Conservation (phyloP, 2,888 invertebrate genomes). For the Drosophila incognita region DNA sequence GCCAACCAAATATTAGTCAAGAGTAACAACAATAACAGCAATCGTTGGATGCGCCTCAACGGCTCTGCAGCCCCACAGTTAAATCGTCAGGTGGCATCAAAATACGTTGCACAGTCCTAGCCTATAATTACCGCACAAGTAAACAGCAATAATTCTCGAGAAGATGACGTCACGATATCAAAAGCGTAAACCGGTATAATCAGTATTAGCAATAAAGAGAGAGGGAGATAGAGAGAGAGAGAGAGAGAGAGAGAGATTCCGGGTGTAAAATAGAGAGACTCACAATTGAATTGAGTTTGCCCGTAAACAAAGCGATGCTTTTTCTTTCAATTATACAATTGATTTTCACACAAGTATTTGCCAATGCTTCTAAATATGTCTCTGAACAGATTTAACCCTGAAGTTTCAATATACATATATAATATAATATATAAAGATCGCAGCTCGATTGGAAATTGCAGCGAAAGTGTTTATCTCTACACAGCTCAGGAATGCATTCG, state of each 20-base stretch:
- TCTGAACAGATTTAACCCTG: neutral
- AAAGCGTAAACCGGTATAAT: neutral
- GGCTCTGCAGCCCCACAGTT: slow-evolving; percentile 27
- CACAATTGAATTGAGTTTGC: neutral
- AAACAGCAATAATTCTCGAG: neutral
- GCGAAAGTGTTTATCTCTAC: neutral
- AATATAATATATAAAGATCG: neutral
- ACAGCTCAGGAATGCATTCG: neutral
- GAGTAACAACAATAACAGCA: slow-evolving; percentile 2
- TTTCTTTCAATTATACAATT: neutral
- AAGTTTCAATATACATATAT: neutral
- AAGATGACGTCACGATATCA: slow-evolving; percentile 22
- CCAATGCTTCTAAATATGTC: neutral
- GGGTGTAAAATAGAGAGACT: neutral
- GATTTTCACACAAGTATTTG: neutral
- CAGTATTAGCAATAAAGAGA: neutral
- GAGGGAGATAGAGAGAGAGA: too few species aligned
- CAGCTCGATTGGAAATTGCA: neutral
- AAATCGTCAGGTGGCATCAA: slow-evolving; percentile 20
- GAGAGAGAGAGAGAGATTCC: neutral
- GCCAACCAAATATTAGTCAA: neutral
- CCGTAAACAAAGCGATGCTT: neutral
- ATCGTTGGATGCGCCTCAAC: slow-evolving; percentile 16
- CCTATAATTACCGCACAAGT: slow-evolving; percentile 1
- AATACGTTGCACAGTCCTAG: slow-evolving; percentile 4